Evolutionary conservation across 2,113 vertebrate species (phyloP), one percentile per base, ranked within the genome.

Genomic region (Callipepla californica): DNA sequence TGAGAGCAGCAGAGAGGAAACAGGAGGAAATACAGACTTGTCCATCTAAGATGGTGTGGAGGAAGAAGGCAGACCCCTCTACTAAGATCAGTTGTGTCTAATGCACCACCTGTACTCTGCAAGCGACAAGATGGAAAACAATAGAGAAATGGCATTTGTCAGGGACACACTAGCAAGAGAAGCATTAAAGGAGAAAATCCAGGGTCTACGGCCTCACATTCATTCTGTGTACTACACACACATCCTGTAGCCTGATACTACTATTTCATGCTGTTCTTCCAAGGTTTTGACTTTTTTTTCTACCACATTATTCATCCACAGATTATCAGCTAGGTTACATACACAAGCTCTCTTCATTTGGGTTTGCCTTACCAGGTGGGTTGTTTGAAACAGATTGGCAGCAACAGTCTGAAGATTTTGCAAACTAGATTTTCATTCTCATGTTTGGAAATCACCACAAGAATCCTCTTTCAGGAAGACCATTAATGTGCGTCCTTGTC

Each of bases 21-120:
- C 9, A 47, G 48, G n/a, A 80, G 19, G 22, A 19, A 53, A 61
- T 4, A 48, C 0, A 0, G 18, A 55, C 20, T 14, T 67, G 7
- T 28, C 6, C 13, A 18, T 67, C 81, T 42, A 17, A 68, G 16
- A 4, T 15, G 13, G 20, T 11, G 38, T 6, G 26, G 38, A 50
- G 38, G 7, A 84, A 12, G 13, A 11, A 55, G 14, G 25, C 20
- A 45, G 21, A 89, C 42, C 14, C 69, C 65, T 7, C 15, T 66
- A 77, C 8, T 17, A 57, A 55, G 20, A 23, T 20, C 51, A 9
- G 15, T 9, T 86, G 4, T 12, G 9, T 42, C 61, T 26, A 70
- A 32, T 50, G 63, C 26, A 63, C 12, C 42, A 66, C 30, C 23
- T 40, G 32, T 6, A 55, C 12, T 38, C 61, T 28, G 25, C 16